A percentile compares a stretch with the other conserved stretches of the same genome.
These are phyloP conservation scores for Dorcus hopei DNA, from an alignment of 2,888 invertebrate genomes.

Conservation along the genomic window DNA sequence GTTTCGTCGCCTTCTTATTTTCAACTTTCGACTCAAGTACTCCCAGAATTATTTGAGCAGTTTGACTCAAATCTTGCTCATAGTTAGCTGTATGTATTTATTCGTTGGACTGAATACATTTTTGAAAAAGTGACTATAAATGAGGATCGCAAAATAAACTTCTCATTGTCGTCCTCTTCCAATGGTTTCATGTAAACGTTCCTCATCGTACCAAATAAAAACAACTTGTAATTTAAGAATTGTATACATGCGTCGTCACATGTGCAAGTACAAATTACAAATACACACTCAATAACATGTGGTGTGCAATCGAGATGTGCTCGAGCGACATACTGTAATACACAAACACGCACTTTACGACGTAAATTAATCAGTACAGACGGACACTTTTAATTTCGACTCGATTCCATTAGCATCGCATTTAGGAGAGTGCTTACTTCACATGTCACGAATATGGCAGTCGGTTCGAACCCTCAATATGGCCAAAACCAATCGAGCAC, in stretches of 20 bases:
- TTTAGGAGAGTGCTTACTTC: constrained; percentile 3
- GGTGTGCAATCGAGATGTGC: background rate
- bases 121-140: too few species aligned
- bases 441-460: background rate
- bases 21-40: too few species aligned
- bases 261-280: background rate
- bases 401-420: background rate
- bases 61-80: too few species aligned
- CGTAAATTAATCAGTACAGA: background rate
- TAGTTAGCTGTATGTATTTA: too few species aligned
- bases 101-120: too few species aligned
- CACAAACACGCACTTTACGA: background rate
- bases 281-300: background rate
- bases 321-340: background rate
- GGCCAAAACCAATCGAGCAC: background rate
- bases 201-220: background rate
- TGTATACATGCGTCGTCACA: background rate
- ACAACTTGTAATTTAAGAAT: background rate
- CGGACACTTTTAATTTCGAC: background rate
- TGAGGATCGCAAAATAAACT: too few species aligned
- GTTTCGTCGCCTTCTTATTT: too few species aligned
- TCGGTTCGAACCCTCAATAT: constrained; percentile 3
- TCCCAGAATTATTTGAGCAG: too few species aligned
- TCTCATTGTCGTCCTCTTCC: too few species aligned
- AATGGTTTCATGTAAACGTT: background rate